Percentiles rank a stretch among this genome's conserved stretches.
These are phyloP conservation scores for Tanytarsus gracilentus DNA, from an alignment of 2,888 invertebrate genomes.

Conservation along the genomic window DNA sequence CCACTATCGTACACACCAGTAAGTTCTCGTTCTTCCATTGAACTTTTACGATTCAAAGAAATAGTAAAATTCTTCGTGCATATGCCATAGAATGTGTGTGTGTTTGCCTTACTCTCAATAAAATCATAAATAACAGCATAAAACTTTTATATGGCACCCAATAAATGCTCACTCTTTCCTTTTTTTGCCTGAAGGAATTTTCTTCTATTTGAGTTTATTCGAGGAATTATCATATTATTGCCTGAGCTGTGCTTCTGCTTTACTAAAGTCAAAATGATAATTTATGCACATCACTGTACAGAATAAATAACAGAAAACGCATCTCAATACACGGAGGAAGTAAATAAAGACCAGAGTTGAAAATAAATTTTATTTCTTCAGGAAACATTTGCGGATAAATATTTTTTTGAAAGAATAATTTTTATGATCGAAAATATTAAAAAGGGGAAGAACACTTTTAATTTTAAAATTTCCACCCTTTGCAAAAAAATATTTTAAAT, in stretches of 20 bases:
- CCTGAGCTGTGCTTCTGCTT: too few relatives aligned
- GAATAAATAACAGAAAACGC: too few relatives aligned
- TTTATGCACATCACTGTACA: conserved; percentile 23
- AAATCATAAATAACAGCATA: conserved; percentile 29
- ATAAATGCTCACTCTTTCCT: conserved; percentile 25
- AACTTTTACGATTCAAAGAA: conserved; percentile 23
- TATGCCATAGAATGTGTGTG: neutral
- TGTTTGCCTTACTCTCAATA: conserved; percentile 12
- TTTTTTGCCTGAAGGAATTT: neutral
- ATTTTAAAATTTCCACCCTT: too few relatives aligned
- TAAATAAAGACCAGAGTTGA: too few relatives aligned
- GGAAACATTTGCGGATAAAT: too few relatives aligned
- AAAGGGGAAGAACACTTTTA: too few relatives aligned
- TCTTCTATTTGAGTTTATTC: neutral
- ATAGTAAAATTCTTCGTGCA: conserved; percentile 4
- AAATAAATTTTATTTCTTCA: too few relatives aligned
- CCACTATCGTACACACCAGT: conserved; percentile 1
- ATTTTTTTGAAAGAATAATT: too few relatives aligned
- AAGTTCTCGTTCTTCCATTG: neutral
- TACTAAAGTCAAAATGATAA: conserved; percentile 25
- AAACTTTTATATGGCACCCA: conserved; percentile 26
- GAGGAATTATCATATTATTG: neutral
- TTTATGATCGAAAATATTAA: too few relatives aligned
- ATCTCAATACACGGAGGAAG: too few relatives aligned
- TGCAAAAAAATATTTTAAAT: too few relatives aligned